phyloP scores from a whole-genome alignment of 2,113 vertebrate species.

The Tonatia bakeri region DNA sequence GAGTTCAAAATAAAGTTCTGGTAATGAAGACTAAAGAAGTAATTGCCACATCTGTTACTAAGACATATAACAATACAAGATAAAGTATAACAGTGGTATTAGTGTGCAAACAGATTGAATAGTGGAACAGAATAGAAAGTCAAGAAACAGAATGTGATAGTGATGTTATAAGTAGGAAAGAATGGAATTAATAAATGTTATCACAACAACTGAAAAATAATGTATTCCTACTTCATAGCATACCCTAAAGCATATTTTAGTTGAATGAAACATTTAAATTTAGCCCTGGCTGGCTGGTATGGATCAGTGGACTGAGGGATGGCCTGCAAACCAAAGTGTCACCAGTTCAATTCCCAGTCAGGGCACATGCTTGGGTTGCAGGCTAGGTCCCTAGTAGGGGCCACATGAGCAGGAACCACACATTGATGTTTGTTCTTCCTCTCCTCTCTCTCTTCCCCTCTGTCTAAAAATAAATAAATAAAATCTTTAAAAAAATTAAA shows the following conservation, averaged over 20 bases:
- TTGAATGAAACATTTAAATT: not conserved
- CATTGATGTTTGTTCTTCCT: too few species aligned
- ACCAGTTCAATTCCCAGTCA: too few species aligned
- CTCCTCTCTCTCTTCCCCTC: too few species aligned
- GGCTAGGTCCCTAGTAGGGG: too few species aligned
- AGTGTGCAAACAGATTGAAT: not conserved
- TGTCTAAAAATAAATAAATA: too few species aligned
- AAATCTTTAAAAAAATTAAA: not conserved
- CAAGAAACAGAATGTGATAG: slow-evolving; percentile 6
- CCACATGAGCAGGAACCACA: too few species aligned
- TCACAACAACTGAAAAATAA: not conserved
- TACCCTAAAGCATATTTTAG: not conserved
- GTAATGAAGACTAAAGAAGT: not conserved
- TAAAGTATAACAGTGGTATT: not conserved
- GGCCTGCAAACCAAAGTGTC: too few species aligned
- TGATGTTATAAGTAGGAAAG: not conserved
- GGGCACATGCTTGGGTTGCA: too few species aligned
- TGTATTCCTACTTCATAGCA: not conserved
- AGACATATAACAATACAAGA: not conserved
- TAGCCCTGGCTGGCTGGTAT: too few species aligned
- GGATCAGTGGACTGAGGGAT: too few species aligned
- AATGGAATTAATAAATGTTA: not conserved
- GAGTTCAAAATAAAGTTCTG: slow-evolving; percentile 13
- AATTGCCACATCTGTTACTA: not conserved
- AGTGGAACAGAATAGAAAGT: not conserved